phyloP scores from a whole-genome alignment of 2,888 invertebrate genomes.

The Andrena fulva region DNA sequence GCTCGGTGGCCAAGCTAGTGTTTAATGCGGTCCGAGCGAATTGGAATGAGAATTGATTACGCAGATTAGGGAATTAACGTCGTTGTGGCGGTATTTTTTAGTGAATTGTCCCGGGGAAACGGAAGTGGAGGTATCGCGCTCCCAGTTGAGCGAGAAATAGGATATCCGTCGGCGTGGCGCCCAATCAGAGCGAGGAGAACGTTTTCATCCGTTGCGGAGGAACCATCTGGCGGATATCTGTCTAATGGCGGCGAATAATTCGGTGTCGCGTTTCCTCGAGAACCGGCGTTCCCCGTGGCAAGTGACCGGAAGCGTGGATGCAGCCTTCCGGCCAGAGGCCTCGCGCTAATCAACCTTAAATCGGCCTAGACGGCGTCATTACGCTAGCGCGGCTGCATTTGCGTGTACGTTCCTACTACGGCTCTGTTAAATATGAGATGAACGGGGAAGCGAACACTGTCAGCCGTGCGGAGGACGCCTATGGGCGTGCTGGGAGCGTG shows the following conservation, averaged over 20 bases:
- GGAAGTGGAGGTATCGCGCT: neutral
- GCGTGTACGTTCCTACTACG: no score
- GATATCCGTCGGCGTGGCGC: neutral
- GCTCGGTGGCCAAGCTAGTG: no score
- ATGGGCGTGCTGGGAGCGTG: no score
- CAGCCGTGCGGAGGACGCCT: no score
- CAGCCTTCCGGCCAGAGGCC: slow-evolving; percentile 30
- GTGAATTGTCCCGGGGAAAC: neutral
- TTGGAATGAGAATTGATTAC: no score
- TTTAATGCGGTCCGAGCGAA: no score
- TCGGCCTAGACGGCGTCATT: slow-evolving; percentile 43
- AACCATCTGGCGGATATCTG: slow-evolving; percentile 43
- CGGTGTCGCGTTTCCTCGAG: slow-evolving; percentile 42
- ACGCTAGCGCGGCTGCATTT: neutral
- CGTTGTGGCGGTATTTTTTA: no score
- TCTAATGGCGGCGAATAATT: slow-evolving; percentile 22
- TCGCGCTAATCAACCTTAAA: slow-evolving; percentile 50
- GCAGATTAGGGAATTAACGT: no score
- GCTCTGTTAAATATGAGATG: no score
- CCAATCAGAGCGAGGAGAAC: slow-evolving; percentile 26
- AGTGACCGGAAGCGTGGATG: slow-evolving; percentile 47
- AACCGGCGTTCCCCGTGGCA: slow-evolving; percentile 17
- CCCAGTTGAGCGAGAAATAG: neutral
- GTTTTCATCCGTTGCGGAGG: neutral
- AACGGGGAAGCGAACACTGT: no score